A percentile compares a stretch with the other conserved stretches of the same genome.
Conservation (phyloP, 2,113 vertebrate genomes). For the Morone chrysops region DNA sequence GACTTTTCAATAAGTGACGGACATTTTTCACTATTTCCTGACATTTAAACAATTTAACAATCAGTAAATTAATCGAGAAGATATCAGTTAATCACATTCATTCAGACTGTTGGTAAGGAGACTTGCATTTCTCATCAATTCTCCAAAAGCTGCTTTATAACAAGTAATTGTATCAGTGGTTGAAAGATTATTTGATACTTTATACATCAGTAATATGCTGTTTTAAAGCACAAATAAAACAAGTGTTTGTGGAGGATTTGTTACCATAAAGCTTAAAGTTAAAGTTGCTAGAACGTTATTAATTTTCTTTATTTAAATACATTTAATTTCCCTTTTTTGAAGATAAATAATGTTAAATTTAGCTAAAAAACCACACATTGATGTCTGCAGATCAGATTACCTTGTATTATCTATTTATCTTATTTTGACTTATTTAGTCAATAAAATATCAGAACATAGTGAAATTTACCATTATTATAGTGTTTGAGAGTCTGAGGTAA, state of each 20-base stretch:
- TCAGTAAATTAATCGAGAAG: background rate
- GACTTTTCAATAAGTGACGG: background rate
- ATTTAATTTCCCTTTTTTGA: background rate
- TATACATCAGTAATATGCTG: background rate
- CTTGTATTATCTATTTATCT: background rate
- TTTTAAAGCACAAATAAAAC: background rate
- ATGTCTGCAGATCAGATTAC: background rate
- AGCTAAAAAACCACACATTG: background rate
- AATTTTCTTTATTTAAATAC: background rate
- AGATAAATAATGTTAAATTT: background rate
- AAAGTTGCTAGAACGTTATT: background rate
- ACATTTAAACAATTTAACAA: conserved; percentile 13
- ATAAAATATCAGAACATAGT: background rate
- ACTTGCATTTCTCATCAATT: too few species aligned
- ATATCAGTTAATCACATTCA: background rate
- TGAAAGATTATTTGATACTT: too few species aligned
- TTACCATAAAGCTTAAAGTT: background rate
- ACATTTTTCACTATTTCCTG: background rate
- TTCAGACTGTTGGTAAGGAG: too few species aligned
- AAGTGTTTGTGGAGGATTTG: background rate
- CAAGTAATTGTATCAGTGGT: too few species aligned
- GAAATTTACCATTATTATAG: too few species aligned
- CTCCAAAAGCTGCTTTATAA: too few species aligned
- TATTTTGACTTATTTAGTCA: background rate
- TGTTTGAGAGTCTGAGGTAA: too few species aligned